Base-by-base conservation (phyloP, 2,113 vertebrate species). In the Clarias gariepinus region DNA sequence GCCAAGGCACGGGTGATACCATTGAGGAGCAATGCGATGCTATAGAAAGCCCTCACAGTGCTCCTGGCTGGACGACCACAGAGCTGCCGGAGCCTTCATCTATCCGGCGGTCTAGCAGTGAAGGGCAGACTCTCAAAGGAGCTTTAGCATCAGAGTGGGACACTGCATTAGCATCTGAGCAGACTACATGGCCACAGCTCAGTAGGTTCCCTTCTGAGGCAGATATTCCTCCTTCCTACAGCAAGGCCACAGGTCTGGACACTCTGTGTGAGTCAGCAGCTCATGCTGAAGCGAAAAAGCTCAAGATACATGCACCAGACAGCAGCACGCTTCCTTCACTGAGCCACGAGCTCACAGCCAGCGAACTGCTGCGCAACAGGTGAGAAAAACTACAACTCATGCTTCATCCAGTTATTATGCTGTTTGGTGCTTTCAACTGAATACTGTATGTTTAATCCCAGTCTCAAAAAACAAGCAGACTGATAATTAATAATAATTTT, bases 361-460 rank as follows among this genome's bases (percentile, higher is more conserved):
- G 96, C 2, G 97, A 99, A 90, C 95, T 99, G 87, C 96, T 99
- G 79, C 92, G 95, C 81, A 97, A 95, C 94, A 98, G 97, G 97
- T 98, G 93, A 89, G 83, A 52, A 21, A 23, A 33, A 23, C 11
- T n/a, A 30, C 21, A 47, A 25, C 21, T 21, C 36, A 13, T 74
- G 21, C 41, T 52, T 13, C 41, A 25, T 10, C 12, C 21, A 47
- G 3, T 77, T n/a, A 53, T 77, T n/a, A 53, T 16, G 8, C 13
- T 55, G 13, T 55, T 77, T 47, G 9, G 11, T 76, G n/a, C 55
- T 30, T 28, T 18, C 74, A 53, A 2, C 55, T 18, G 21, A 53
- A n/a, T n/a, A n/a, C n/a, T n/a, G 16, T n/a, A 55, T 13, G 74
- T 53, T 76, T 55, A 55, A 77, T 16, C 52, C n/a, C 15, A 78